Evolutionary conservation across 2,888 invertebrate species (phyloP).

Genomic region (Bimastos eiseni): DNA sequence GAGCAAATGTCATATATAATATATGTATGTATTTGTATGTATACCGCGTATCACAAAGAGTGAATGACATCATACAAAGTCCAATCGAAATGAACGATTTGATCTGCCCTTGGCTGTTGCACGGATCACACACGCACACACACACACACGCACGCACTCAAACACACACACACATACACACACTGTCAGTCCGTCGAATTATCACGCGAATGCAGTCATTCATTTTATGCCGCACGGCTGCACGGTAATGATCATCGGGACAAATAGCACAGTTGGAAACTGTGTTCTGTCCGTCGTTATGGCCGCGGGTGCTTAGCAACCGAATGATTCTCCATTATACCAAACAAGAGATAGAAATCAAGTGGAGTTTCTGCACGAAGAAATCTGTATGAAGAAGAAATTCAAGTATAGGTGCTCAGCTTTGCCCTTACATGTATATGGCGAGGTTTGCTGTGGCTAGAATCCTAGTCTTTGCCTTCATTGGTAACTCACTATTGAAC

Average conservation of each 20-base stretch:
- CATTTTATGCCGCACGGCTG: neutral
- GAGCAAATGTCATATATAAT: too few relatives aligned
- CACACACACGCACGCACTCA: too few relatives aligned
- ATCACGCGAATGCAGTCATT: neutral
- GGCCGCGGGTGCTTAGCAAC: neutral
- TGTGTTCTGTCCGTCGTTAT: neutral
- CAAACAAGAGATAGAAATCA: neutral
- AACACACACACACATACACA: too few relatives aligned
- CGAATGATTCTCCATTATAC: neutral
- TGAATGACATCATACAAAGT: neutral
- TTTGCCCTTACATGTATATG: too few relatives aligned
- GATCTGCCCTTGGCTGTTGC: neutral
- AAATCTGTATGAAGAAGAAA: neutral
- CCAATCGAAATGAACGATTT: neutral
- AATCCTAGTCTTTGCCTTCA: too few relatives aligned
- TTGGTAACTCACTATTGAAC: too few relatives aligned
- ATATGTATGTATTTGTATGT: neutral
- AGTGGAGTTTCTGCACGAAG: neutral
- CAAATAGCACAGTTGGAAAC: neutral
- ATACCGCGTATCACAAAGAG: too few relatives aligned
- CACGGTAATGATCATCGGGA: neutral
- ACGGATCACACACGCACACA: neutral
- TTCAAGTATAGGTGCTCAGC: neutral
- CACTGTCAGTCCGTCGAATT: too few relatives aligned
- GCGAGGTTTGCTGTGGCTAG: too few relatives aligned